Base-by-base conservation (phyloP, 2,797 vertebrate genomes). In the Oryzias dopingdopingensis region DNA sequence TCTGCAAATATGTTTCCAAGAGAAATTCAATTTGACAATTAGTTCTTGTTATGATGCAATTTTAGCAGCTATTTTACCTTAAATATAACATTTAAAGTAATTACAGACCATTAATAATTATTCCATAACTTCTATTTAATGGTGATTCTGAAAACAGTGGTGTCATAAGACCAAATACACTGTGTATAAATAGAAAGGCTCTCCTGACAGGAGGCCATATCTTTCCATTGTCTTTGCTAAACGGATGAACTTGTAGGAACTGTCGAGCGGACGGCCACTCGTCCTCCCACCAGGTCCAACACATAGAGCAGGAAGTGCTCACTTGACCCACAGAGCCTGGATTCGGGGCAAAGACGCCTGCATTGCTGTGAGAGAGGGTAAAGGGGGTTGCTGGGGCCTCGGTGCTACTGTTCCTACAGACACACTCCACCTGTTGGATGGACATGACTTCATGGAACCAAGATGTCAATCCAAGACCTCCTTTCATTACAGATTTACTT, bases 371-470 rank as follows among this genome's bases (percentile, higher is more conserved):
- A 76, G 67, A 76, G 73, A 74, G 73, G 78, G 69, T 18, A 54
- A 47, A 51, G 59, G 60, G 53, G 61, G 71, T 74, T 65, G 62
- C 10, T 49, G 59, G 62, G 71, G 77, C 67, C 70, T 65, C 68
- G 76, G 58, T 10, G 75, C 85, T 76, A 76, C 81, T 72, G 56
- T 83, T 86, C 71, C 67, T 49, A 43, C 2, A 13, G 90, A 92
- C 80, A 77, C 62, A 80, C 63, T 74, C 90, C 91, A 91, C 82
- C 91, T 92, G 90, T 45, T 79, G 62, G 52, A 43, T 48, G 12
- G 42, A 59, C 66, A 74, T 32, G 16, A 52, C 13, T 49, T n/a
- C 18, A 20, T 32, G 6, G 14, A 18, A 4, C n/a, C 29, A 0
- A n/a, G 14, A 52, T 49, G 44, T 43, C 14, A 52, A 64, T 64